Conservation (phyloP, 2,797 vertebrate genomes). For the Gambusia yucatana region DNA sequence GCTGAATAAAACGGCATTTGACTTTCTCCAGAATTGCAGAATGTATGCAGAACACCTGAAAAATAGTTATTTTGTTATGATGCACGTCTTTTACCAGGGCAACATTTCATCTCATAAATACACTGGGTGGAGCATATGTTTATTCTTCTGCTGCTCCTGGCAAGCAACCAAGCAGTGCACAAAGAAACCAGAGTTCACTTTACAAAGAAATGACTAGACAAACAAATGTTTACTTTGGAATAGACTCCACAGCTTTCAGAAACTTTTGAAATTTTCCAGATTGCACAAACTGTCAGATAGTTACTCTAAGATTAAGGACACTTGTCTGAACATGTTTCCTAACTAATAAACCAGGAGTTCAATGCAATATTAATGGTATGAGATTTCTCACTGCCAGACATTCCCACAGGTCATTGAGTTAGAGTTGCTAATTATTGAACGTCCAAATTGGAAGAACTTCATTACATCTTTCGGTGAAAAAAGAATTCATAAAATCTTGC, state of each 20-base stretch:
- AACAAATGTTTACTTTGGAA: background rate
- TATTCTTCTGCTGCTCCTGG: background rate
- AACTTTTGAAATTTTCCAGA: background rate
- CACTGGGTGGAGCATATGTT: background rate
- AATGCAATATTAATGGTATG: conserved; percentile 80
- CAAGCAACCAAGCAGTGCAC: background rate
- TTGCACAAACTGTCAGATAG: background rate
- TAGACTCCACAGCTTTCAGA: background rate
- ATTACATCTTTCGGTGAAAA: conserved; percentile 73
- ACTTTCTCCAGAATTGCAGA: background rate
- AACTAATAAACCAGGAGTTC: conserved; percentile 73
- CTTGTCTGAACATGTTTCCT: conserved; percentile 18
- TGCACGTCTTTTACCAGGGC: background rate
- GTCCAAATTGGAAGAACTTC: conserved; percentile 76
- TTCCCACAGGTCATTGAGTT: conserved; percentile 73
- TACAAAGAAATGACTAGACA: background rate
- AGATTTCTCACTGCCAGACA: conserved; percentile 68
- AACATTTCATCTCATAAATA: background rate
- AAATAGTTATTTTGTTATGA: background rate
- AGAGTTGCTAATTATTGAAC: conserved; percentile 80
- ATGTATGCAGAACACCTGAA: background rate
- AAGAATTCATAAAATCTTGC: conserved; percentile 75
- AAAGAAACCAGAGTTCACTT: background rate
- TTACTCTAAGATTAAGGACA: background rate
- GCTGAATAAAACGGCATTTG: background rate